phyloP scores from a whole-genome alignment of 2,888 invertebrate genomes.

The Scelioninae gen. 2 region DNA sequence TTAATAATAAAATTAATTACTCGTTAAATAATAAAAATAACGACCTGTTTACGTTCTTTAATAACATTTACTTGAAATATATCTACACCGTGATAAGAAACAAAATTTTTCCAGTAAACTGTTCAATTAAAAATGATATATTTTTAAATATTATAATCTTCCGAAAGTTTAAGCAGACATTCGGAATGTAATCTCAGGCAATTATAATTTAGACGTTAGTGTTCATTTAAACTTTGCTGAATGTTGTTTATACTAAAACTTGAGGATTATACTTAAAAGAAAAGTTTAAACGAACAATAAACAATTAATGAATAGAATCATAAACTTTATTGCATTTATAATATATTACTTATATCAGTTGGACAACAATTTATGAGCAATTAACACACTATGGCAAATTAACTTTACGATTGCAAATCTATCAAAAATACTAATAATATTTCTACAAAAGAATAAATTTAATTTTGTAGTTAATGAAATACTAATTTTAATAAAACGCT shows the following conservation, averaged over 20 bases:
- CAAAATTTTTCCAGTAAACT: neutral
- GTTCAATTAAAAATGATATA: neutral
- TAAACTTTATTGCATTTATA: neutral
- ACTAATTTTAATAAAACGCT: too few relatives aligned
- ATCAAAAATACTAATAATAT: too few relatives aligned
- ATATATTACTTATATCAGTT: neutral
- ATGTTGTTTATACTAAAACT: constrained; percentile 16
- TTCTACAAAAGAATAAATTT: too few relatives aligned
- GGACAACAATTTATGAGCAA: too few relatives aligned
- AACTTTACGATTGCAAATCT: too few relatives aligned
- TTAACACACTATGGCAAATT: too few relatives aligned
- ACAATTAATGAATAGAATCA: constrained; percentile 7
- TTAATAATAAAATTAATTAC: too few relatives aligned
- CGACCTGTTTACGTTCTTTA: too few relatives aligned
- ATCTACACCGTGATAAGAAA: neutral
- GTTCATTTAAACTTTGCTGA: constrained; percentile 10
- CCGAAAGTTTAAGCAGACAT: neutral
- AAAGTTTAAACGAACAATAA: neutral
- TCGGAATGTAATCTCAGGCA: neutral
- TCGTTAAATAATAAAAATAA: too few relatives aligned
- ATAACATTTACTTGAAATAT: neutral
- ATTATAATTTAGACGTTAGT: constrained; percentile 6
- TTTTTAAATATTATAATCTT: neutral
- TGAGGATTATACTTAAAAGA: constrained; percentile 3
- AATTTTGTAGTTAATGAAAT: too few relatives aligned